phyloP scores from a whole-genome alignment of 2,888 invertebrate genomes.

The Pristionchus exspectatus region DNA sequence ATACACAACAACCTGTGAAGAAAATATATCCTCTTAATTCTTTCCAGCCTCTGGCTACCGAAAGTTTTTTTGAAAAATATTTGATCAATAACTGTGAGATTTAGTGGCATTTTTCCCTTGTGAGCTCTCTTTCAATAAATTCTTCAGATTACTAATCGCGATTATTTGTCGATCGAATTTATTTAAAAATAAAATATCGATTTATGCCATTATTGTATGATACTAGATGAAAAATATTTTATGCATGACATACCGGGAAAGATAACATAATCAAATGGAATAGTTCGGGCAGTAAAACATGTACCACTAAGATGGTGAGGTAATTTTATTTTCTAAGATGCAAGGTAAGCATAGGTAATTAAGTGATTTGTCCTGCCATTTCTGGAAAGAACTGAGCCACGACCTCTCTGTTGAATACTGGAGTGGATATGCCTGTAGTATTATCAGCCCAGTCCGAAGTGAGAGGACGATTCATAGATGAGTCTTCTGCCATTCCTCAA shows the following conservation, averaged over 20 bases:
- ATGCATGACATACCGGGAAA: not conserved
- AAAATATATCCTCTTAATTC: too few relatives aligned
- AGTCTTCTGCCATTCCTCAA: slow-evolving; percentile 57
- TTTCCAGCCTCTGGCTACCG: too few relatives aligned
- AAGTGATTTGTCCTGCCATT: slow-evolving; percentile 55
- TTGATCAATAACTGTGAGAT: too few relatives aligned
- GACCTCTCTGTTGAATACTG: slow-evolving; percentile 73
- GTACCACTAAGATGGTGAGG: not conserved
- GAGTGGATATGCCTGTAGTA: slow-evolving; percentile 60
- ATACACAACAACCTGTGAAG: too few relatives aligned
- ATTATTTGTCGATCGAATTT: too few relatives aligned
- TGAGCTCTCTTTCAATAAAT: too few relatives aligned
- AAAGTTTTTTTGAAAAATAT: too few relatives aligned
- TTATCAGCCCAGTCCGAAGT: slow-evolving; percentile 66
- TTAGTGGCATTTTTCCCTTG: too few relatives aligned
- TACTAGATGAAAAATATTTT: not conserved
- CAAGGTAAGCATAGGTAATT: not conserved
- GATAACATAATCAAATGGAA: slow-evolving; percentile 18
- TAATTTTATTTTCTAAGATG: not conserved
- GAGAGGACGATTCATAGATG: slow-evolving; percentile 65
- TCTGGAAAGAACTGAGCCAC: slow-evolving; percentile 77
- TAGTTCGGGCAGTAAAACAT: slow-evolving; percentile 29
- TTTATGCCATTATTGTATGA: not conserved
- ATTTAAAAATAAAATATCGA: too few relatives aligned
- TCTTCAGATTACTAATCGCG: too few relatives aligned